Base-by-base conservation (phyloP, 2,797 vertebrate species). In the Falco novaeseelandiae region DNA sequence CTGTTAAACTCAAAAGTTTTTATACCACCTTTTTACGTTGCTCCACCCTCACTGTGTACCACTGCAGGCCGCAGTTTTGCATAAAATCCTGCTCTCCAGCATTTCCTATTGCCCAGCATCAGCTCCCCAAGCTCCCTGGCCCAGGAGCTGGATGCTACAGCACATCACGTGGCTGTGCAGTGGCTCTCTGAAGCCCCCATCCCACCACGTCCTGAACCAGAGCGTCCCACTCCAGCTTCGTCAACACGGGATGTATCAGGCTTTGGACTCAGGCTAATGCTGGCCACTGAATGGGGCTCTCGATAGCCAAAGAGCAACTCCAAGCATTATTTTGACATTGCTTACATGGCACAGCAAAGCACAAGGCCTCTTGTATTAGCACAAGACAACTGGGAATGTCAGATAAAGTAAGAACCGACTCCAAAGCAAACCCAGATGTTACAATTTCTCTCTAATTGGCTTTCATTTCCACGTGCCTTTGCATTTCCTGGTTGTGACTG, bases 121-220 rank as follows among this genome's bases (percentile, higher is more conserved):
- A 12, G 14, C 89, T 57, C n/a, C 17, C 29, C 70, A 27, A 12
- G 49, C 32, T 51, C 46, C 66, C 34, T 21, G 1, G 0, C 42
- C 59, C 16, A 42, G 30, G 34, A 58, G 69, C 6, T 10, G 21
- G 71, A 54, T 21, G 55, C 32, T 9, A 0, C 20, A 21, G 62
- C 2, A 48, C 65, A 25, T 12, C 40, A 6, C 3, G 32, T 42
- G 13, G 14, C 27, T 5, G 27, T 2, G 48, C 0, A 2, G 5
- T 1, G 32, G 7, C 74, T 58, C 12, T 74, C 44, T 36, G 80
- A 69, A 61, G 69, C 42, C 22, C 36, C 12, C 3, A 12, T 2
- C 10, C 66, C 70, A 6, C 0, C 49, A 36, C 0, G 14, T 29
- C 27, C 55, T n/a, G 44, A 38, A 6, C 9, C 62, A n/a, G 18